A percentile compares a stretch with the other conserved stretches of the same genome.
Conservation (phyloP, 2,797 vertebrate species). For the Pipistrellus kuhlii region DNA sequence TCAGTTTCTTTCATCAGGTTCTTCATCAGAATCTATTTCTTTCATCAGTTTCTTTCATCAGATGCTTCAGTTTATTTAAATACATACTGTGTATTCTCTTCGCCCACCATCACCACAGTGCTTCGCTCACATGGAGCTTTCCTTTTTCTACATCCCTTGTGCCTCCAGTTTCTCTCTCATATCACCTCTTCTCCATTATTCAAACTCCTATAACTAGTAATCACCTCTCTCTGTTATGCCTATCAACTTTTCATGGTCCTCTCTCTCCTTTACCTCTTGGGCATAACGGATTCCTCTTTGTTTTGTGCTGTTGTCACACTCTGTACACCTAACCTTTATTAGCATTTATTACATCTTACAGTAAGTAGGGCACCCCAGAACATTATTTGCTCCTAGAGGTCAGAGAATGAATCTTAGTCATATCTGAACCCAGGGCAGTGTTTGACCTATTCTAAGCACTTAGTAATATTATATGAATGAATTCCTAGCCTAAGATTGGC, state of each 20-base stretch:
- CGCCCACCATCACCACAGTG: background rate
- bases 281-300: background rate
- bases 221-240: background rate
- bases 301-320: background rate
- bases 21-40: too few relatives aligned
- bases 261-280: background rate
- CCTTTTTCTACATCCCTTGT: background rate
- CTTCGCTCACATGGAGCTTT: background rate
- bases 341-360: background rate
- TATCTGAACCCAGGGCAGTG: background rate
- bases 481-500: background rate
- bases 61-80: background rate
- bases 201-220: background rate
- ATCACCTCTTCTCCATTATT: background rate
- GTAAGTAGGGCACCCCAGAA: background rate
- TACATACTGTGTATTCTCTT: background rate
- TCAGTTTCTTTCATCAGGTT: background rate
- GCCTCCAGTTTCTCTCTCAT: background rate
- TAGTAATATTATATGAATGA: conserved; percentile 31
- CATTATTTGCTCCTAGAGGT: conserved; percentile 8
- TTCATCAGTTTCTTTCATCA: too few relatives aligned
- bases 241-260: background rate
- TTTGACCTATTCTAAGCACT: conserved; percentile 18
- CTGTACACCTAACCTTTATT: conserved; percentile 5
- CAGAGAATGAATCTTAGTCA: background rate